Percentiles rank a stretch among this genome's conserved stretches.
Conservation (phyloP, 2,113 vertebrate genomes). For the Pipra filicauda region DNA sequence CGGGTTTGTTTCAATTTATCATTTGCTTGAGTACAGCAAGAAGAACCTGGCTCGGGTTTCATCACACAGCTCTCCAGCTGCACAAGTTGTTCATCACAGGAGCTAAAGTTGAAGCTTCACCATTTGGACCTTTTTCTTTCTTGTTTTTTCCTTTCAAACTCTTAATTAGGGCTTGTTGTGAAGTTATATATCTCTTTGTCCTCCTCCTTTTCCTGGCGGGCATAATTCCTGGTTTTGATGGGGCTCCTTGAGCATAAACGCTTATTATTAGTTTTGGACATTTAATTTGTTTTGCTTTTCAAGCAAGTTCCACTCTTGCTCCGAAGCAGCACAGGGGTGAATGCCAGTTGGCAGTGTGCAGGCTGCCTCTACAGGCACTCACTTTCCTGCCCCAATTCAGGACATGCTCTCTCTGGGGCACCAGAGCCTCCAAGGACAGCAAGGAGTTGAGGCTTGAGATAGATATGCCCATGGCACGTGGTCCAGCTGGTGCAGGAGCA, state of each 20-base stretch:
- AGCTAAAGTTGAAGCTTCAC: not conserved
- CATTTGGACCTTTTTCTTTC: not conserved
- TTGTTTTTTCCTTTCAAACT: not conserved
- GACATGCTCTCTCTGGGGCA: not conserved
- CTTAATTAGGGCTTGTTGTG: not conserved
- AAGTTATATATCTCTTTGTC: not conserved
- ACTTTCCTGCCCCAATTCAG: not conserved
- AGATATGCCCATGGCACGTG: rapidly evolving
- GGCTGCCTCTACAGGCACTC: rapidly evolving
- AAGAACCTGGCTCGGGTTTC: slow-evolving; percentile 24
- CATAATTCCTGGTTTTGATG: slow-evolving; percentile 32
- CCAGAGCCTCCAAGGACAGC: not conserved
- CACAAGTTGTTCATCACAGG: not conserved
- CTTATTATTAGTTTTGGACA: slow-evolving; percentile 60
- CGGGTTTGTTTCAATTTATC: not conserved
- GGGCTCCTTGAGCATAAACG: slow-evolving; percentile 20
- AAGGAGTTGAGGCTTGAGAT: too few relatives aligned
- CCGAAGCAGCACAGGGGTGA: slow-evolving; percentile 25
- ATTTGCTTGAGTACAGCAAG: not conserved
- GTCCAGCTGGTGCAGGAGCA: not conserved
- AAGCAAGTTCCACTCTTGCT: slow-evolving; percentile 60
- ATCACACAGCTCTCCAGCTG: slow-evolving; percentile 14
- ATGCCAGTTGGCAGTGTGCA: slow-evolving; percentile 30
- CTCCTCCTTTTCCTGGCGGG: not conserved
- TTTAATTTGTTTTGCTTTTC: slow-evolving; percentile 70